phyloP scores from a whole-genome alignment of 2,113 vertebrate species.

The Sebastes schlegelii region DNA sequence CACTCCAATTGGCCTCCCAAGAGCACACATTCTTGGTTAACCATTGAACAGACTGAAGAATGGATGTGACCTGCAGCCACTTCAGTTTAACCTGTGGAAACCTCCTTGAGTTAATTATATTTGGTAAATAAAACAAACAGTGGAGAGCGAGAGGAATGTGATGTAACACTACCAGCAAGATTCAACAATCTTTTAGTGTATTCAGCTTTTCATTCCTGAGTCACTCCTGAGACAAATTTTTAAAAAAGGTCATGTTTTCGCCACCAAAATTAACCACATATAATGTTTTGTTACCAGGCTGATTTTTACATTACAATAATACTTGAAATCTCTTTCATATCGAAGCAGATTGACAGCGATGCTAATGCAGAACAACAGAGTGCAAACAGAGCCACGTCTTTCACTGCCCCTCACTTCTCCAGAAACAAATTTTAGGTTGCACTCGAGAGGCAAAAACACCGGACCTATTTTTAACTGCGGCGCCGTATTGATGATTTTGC shows the following conservation, averaged over 20 bases:
- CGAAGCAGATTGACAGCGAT: not conserved
- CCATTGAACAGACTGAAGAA: not conserved
- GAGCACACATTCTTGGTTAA: not conserved
- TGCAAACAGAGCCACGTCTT: not conserved
- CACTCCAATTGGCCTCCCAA: not conserved
- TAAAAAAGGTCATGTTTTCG: not conserved
- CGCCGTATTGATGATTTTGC: conserved; percentile 76
- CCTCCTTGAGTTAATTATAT: not conserved
- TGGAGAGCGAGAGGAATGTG: not conserved
- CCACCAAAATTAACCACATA: not conserved
- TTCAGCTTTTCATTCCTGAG: conserved; percentile 21
- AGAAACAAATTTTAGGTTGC: conserved; percentile 31
- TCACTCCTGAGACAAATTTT: not conserved
- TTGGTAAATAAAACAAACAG: not conserved
- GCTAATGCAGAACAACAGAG: not conserved
- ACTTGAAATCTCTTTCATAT: not conserved
- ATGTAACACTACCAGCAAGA: not conserved
- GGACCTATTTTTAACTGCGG: conserved; percentile 67
- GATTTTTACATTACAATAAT: not conserved
- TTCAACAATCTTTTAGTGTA: not conserved
- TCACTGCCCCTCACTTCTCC: conserved; percentile 4
- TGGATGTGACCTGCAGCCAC: not conserved
- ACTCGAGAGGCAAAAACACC: conserved; percentile 27
- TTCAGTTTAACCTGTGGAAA: not conserved
- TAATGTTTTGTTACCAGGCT: not conserved